A percentile compares a stretch with the other conserved stretches of the same genome.
Conservation (phyloP, 2,113 vertebrate genomes). For the Miniopterus natalensis region DNA sequence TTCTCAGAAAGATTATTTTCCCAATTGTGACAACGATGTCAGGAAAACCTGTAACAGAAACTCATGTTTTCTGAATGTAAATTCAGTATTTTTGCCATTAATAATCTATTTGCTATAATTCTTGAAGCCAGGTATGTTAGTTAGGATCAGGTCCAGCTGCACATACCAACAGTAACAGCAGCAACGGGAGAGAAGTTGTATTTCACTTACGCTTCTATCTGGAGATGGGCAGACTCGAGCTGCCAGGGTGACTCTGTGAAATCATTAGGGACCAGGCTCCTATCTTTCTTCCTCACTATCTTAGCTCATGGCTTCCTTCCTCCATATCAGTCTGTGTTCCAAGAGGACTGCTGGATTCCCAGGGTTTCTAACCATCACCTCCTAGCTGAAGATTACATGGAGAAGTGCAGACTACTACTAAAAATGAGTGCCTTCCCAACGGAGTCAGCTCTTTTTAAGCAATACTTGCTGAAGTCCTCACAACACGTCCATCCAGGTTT, state of each 20-base stretch:
- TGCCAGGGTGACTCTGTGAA: no score
- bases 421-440: background rate
- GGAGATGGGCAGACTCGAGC: background rate
- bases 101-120: background rate
- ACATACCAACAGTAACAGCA: background rate
- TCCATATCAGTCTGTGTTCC: background rate
- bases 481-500: background rate
- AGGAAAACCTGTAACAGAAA: background rate
- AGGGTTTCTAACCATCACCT: background rate
- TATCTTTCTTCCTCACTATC: background rate
- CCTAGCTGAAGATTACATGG: background rate
- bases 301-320: background rate
- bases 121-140: background rate
- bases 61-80: slow-evolving; percentile 3
- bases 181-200: background rate
- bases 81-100: background rate
- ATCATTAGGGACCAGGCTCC: background rate
- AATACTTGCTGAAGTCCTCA: background rate
- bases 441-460: background rate
- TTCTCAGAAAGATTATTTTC: background rate
- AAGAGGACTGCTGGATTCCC: background rate
- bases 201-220: background rate
- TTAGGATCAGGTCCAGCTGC: background rate
- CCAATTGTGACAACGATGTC: background rate
- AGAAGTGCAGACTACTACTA: background rate